Percentiles rank a stretch among this genome's conserved stretches.
phyloP scores from a whole-genome alignment of 2,113 vertebrate species.

The Pachyramphus minor region DNA sequence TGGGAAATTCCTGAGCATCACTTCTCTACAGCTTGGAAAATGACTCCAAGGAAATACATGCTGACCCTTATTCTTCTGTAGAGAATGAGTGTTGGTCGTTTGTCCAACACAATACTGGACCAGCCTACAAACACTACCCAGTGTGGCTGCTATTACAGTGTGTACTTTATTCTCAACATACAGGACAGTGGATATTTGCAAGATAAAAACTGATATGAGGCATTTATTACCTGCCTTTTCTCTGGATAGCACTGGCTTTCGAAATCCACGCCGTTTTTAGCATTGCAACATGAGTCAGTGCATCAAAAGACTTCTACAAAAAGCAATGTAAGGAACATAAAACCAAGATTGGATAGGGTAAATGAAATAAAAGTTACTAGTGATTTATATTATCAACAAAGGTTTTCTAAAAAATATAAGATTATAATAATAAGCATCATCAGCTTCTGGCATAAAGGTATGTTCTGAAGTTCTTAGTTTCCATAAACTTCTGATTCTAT shows the following conservation, averaged over 20 bases:
- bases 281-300: conserved; percentile 86
- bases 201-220: neutral
- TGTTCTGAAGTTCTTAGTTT: neutral
- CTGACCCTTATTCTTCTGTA: neutral
- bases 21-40: neutral
- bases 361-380: neutral
- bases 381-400: neutral
- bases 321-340: conserved; percentile 39
- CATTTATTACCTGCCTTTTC: conserved; percentile 89
- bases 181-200: accelerated
- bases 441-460: neutral
- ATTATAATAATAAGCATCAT: neutral
- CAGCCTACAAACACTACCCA: neutral
- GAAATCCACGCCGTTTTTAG: conserved; percentile 96
- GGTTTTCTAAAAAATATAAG: neutral
- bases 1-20: neutral
- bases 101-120: accelerated
- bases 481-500: neutral
- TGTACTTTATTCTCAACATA: neutral
- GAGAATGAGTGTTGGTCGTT: neutral
- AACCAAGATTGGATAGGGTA: neutral
- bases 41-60: neutral
- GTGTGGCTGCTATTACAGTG: neutral
- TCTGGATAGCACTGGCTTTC: conserved; percentile 92
- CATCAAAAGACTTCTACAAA: conserved; percentile 91